Evolutionary conservation across 2,113 vertebrate genomes (phyloP).

Genomic region (Solenodon paradoxus): DNA sequence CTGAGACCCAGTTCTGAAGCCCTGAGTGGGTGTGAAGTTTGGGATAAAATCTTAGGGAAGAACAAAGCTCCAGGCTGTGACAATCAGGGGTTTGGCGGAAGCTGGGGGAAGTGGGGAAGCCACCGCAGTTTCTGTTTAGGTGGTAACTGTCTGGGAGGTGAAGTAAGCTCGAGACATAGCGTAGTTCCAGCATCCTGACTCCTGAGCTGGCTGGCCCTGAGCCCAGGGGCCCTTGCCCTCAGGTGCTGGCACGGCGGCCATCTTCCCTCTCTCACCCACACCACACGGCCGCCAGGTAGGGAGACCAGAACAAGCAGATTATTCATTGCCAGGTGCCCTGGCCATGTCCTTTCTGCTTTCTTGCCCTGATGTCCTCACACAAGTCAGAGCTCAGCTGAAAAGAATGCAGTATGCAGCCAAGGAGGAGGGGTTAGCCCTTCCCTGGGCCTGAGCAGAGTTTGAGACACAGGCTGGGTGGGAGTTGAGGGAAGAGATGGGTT

Average conservation of each 20-base stretch:
- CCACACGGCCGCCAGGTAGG: background rate
- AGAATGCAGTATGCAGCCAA: background rate
- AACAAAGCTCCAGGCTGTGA: background rate
- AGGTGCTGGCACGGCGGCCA: fast-evolving
- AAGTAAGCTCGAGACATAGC: background rate
- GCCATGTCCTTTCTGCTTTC: constrained; percentile 37
- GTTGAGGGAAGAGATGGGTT: too few species aligned
- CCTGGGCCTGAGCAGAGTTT: background rate
- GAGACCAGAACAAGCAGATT: background rate
- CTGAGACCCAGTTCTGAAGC: background rate
- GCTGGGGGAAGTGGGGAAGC: background rate
- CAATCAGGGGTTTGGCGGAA: background rate
- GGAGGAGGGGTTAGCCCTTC: background rate
- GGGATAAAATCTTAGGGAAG: background rate
- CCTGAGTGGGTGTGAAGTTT: background rate
- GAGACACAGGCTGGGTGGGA: background rate
- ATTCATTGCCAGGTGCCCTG: constrained; percentile 32
- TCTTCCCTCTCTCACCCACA: background rate
- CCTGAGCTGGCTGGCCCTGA: background rate
- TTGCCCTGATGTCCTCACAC: constrained; percentile 23
- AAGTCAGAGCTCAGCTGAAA: constrained; percentile 18
- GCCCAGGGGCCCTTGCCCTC: background rate
- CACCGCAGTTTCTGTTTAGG: background rate
- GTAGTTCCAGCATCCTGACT: background rate
- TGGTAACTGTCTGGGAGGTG: background rate